Base-by-base conservation (phyloP, 2,888 invertebrate species). In the Cryptus viduatorius region DNA sequence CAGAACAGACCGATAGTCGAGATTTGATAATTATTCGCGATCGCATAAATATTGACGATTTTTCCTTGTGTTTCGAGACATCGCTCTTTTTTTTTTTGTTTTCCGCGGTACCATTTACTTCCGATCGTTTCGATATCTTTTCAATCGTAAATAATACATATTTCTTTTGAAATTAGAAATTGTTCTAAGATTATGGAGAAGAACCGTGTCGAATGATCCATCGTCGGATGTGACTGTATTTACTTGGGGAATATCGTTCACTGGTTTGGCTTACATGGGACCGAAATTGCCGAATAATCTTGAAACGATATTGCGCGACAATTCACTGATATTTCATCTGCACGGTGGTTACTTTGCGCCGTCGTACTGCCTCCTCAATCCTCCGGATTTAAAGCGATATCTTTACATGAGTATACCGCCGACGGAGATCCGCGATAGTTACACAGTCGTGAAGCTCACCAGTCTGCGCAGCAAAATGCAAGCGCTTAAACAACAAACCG, bases 161-260 rank as follows among this genome's bases (percentile, higher is more conserved):
- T 48, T 59, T 82, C 37, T 76, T 16, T 0, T 10, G 2, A 0
- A 53, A 65, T 14, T 76, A 94, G 93, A 93, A 89, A 90, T 93
- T 56, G 91, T 93, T 68, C n/a, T 94, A 69, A 90, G 93, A 72
- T 84, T 93, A 77, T 93, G 94, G 93, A 92, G 90, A 86, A 90
- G 91, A 86, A 90, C 89, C 8, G 83, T 83, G 81, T 88, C 91
- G 64, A 88, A 87, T 37, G 91, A 92, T 69, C 86, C 90, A 50
- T 91, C 92, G 8, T 94, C 94, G 68, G 96, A 97, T 90, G 94
- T 94, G 10, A 94, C 96, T 64, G 94, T 97, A 14, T 96, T 97
- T 89, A 96, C 97, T 1, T 98, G 98, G 98, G 97, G 97, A 1
- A 95, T 98, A 4, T 96, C 97, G 90, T 96, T 98, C 90, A 97